These are phyloP conservation scores for Sciurus niger DNA, from an alignment of 2,113 vertebrate genomes.

Conservation along the genomic window DNA sequence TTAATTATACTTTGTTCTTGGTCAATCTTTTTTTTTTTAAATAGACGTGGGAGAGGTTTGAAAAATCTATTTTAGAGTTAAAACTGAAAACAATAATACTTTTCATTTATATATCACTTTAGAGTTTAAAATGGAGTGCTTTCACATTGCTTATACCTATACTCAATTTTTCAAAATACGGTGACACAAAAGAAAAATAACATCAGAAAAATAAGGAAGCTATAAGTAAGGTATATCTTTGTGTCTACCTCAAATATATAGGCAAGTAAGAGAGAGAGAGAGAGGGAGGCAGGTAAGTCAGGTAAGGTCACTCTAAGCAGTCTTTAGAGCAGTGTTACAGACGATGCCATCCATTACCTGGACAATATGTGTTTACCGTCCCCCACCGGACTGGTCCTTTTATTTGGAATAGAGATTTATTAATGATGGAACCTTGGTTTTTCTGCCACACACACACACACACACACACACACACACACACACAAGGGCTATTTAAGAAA, in stretches of 20 bases:
- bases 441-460: background rate
- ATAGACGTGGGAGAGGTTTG: background rate
- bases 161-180: conserved; percentile 10
- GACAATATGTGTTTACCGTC: background rate
- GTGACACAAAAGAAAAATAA: background rate
- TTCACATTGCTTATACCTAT: conserved; percentile 41
- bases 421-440: background rate
- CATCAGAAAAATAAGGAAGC: background rate
- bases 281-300: background rate
- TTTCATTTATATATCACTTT: background rate
- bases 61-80: background rate
- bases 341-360: background rate
- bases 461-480: too few relatives aligned
- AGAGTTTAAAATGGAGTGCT: background rate
- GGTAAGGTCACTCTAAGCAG: background rate
- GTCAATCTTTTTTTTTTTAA: background rate
- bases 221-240: background rate
- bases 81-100: background rate
- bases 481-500: too few relatives aligned
- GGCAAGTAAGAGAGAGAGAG: background rate
- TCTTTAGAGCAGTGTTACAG: too few relatives aligned
- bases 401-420: conserved; percentile 15
- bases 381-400: background rate
- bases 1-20: background rate
- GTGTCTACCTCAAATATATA: background rate